Conservation (phyloP, 2,797 vertebrate genomes). For the Chaetodon trifasciatus region DNA sequence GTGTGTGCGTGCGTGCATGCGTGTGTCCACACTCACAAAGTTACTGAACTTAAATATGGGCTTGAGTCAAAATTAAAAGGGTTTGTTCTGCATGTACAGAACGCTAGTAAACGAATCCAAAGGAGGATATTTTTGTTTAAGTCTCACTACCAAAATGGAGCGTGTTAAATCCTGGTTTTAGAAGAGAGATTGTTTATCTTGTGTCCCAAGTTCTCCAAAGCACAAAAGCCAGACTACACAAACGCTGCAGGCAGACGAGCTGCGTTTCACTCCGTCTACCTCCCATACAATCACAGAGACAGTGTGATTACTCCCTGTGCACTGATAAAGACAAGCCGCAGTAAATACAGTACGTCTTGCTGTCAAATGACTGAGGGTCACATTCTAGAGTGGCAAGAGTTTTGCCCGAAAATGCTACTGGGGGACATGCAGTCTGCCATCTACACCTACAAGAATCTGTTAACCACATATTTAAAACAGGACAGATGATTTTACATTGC, state of each 20-base stretch:
- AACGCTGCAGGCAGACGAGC: conserved; percentile 4
- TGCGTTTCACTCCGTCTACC: conserved; percentile 12
- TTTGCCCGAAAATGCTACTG: neutral
- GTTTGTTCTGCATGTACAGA: neutral
- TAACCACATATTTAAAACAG: neutral
- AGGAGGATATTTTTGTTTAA: neutral
- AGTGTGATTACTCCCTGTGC: neutral
- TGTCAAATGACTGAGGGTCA: conserved; percentile 4
- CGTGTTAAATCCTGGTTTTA: neutral
- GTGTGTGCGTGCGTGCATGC: neutral
- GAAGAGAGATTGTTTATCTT: conserved; percentile 21
- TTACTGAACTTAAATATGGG: neutral
- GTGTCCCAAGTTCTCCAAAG: conserved; percentile 4
- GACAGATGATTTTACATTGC: neutral
- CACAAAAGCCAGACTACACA: conserved; percentile 26
- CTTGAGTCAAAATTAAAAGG: neutral
- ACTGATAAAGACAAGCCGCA: neutral
- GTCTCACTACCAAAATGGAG: neutral
- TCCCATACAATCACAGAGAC: neutral
- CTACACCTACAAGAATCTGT: neutral
- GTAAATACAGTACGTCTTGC: neutral
- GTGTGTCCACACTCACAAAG: neutral
- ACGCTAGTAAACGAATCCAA: neutral
- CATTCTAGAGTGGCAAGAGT: neutral
- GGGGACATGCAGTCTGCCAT: neutral